A percentile compares a stretch with the other conserved stretches of the same genome.
These are phyloP conservation scores for Enteromius mattozi DNA, from an alignment of 2,797 vertebrate species.

Conservation along the genomic window DNA sequence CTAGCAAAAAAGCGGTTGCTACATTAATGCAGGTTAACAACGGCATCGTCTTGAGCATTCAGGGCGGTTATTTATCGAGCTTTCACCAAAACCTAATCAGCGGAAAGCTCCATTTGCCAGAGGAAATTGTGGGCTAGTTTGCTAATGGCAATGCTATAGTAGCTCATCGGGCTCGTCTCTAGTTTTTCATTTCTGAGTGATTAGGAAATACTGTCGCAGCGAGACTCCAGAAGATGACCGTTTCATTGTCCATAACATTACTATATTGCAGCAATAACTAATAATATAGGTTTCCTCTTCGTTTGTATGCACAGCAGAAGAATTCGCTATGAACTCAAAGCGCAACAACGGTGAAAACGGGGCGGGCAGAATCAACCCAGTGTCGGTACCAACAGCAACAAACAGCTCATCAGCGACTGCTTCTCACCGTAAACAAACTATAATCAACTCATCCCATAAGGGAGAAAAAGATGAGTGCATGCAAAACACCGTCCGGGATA, in stretches of 20 bases:
- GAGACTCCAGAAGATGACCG: not conserved
- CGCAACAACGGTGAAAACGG: constrained; percentile 52
- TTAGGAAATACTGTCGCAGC: not conserved
- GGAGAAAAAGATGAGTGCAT: constrained; percentile 69
- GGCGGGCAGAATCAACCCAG: constrained; percentile 44
- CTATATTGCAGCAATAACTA: not conserved
- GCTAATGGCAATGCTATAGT: constrained; percentile 44
- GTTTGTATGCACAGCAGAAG: not conserved
- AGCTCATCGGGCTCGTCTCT: constrained; percentile 9
- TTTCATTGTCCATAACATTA: not conserved
- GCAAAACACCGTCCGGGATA: constrained; percentile 65
- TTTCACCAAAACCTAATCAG: not conserved
- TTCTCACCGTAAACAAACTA: constrained; percentile 74
- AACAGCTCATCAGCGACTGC: constrained; percentile 51
- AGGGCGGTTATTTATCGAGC: not conserved
- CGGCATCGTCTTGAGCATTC: not conserved
- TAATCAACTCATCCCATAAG: constrained; percentile 71
- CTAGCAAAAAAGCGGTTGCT: not conserved
- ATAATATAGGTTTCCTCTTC: not conserved
- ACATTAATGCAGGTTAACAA: not conserved
- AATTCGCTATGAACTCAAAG: constrained; percentile 57
- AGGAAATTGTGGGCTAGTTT: constrained; percentile 16
- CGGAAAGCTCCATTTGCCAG: not conserved
- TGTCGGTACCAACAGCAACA: constrained; percentile 56
- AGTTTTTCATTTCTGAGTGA: not conserved